Percentiles rank a stretch among this genome's conserved stretches.
Conservation (phyloP, 2,113 vertebrate species). For the Gallinago undulata region DNA sequence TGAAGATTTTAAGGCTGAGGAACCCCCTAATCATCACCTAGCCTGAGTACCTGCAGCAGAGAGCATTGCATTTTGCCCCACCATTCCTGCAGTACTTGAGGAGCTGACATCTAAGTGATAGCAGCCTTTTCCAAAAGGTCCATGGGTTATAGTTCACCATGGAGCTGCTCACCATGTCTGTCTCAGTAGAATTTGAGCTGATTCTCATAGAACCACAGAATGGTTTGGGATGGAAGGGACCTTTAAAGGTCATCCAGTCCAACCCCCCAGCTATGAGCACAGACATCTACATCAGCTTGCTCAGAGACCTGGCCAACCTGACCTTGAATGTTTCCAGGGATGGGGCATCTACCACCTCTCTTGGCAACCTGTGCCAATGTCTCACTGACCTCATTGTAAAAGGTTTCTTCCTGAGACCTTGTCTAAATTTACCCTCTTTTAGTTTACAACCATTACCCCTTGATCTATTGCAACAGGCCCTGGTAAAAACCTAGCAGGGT, state of each 20-base stretch:
- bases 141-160: fast-evolving
- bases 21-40: background rate
- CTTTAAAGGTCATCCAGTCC: background rate
- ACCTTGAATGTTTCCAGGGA: background rate
- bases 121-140: background rate
- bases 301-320: background rate
- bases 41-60: background rate
- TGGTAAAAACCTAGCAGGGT: background rate
- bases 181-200: background rate
- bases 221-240: background rate
- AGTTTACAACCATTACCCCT: background rate
- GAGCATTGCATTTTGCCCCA: background rate
- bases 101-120: background rate
- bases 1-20: background rate
- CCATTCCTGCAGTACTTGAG: background rate
- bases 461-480: background rate
- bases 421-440: background rate
- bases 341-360: background rate
- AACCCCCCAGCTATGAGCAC: background rate
- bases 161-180: background rate
- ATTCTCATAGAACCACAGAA: background rate
- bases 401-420: background rate
- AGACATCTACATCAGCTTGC: background rate
- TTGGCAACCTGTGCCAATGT: background rate
- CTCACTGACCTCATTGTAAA: background rate